These are phyloP conservation scores for Prionailurus bengalensis DNA, from an alignment of 2,113 vertebrate species.

Conservation along the genomic window DNA sequence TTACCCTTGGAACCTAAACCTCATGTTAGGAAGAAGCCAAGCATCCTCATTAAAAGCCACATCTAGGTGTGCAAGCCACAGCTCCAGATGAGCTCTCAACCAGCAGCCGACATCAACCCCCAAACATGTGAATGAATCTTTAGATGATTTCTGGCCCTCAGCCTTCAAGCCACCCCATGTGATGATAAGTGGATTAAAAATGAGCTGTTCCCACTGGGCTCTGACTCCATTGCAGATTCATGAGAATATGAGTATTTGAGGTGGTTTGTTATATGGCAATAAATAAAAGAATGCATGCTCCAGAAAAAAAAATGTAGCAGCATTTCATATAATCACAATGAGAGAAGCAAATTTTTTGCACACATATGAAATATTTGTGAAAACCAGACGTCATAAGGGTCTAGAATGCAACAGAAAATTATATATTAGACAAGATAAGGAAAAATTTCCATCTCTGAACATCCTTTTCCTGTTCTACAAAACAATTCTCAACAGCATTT, in stretches of 20 bases:
- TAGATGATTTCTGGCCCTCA: background rate
- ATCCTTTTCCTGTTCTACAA: background rate
- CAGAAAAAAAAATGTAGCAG: background rate
- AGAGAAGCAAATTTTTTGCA: background rate
- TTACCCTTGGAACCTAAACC: background rate
- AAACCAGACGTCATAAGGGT: background rate
- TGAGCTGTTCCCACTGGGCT: background rate
- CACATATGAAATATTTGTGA: background rate
- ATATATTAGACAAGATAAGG: background rate
- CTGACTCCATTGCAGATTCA: background rate
- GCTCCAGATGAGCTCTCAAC: background rate
- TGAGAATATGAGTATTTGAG: background rate
- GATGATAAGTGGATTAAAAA: background rate
- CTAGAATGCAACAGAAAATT: background rate
- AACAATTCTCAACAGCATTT: background rate
- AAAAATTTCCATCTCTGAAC: background rate
- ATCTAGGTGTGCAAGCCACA: background rate
- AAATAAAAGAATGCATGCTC: background rate
- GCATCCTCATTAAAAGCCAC: background rate
- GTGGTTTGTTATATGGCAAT: background rate
- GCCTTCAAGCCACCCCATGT: background rate
- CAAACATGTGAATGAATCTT: background rate
- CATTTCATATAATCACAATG: background rate
- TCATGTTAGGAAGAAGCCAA: background rate
- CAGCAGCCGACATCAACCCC: background rate